These are phyloP conservation scores for Zootoca vivipara DNA, from an alignment of 2,113 vertebrate species.

Conservation along the genomic window DNA sequence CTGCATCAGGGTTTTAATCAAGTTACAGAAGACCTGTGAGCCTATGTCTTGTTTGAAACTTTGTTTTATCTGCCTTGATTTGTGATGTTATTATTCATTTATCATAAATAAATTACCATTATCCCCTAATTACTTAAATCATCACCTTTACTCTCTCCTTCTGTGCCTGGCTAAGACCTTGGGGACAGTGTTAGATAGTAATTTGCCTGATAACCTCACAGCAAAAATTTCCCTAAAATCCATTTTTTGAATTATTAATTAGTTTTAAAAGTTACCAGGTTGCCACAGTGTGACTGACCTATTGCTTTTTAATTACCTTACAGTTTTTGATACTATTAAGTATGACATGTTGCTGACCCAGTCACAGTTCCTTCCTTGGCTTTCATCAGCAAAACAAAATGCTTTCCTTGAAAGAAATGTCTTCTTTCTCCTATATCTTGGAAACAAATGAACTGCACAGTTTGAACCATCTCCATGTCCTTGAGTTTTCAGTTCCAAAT, in stretches of 20 bases:
- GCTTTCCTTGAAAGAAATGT: slow-evolving; percentile 45
- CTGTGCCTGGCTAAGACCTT: slow-evolving; percentile 43
- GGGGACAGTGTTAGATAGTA: background rate
- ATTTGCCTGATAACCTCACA: slow-evolving; percentile 16
- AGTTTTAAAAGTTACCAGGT: slow-evolving; percentile 70
- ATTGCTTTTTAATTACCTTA: slow-evolving; percentile 76
- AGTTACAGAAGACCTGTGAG: slow-evolving; percentile 13
- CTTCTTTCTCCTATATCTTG: slow-evolving; percentile 44
- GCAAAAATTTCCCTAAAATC: slow-evolving; percentile 53
- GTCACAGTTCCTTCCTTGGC: slow-evolving; percentile 40
- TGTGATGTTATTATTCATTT: slow-evolving; percentile 35
- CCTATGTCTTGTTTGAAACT: slow-evolving; percentile 42
- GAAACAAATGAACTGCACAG: slow-evolving; percentile 31
- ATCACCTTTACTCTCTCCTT: slow-evolving; percentile 41
- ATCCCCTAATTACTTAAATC: slow-evolving; percentile 37
- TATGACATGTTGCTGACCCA: slow-evolving; percentile 66
- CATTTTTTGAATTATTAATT: slow-evolving; percentile 75
- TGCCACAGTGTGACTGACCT: slow-evolving; percentile 60
- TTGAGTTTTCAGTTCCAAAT: slow-evolving; percentile 38
- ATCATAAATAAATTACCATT: slow-evolving; percentile 35
- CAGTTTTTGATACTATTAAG: slow-evolving; percentile 69
- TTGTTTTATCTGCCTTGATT: slow-evolving; percentile 48
- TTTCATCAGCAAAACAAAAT: slow-evolving; percentile 62
- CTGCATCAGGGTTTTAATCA: slow-evolving; percentile 6
- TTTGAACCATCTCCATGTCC: slow-evolving; percentile 28